Base-by-base conservation (phyloP, 1,140 invertebrate species). In the Drosophila jambulina region DNA sequence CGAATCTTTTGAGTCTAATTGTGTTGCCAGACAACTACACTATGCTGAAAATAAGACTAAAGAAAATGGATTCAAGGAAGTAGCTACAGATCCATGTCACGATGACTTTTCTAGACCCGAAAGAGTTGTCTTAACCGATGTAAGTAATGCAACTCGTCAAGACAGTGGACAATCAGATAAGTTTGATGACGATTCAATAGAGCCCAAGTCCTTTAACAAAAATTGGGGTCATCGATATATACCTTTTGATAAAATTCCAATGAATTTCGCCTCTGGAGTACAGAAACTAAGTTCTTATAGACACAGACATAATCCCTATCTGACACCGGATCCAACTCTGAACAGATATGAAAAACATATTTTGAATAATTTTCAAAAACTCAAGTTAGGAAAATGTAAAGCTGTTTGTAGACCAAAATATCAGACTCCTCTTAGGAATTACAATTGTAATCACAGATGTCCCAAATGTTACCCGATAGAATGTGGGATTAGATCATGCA, bases 281-380 rank as follows among this genome's bases (percentile, higher is more conserved):
- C 21, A 19, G 7, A 17, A 62, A 43, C n/a, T 23, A 10, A 36
- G 34, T 45, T 27, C 12, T 36, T 15, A 8, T 5, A 32, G 34
- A 34, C 38, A 38, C 13, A 27, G 63, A 8, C 8, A 25, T n/a
- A 67, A 60, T 43, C 54, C 34, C 4, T 29, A 27, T 27, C 12
- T 40, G 7, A 57, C 7, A 0, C 8, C 9, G 7, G 40, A 15
- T n/a, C 19, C 36, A 4, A 9, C 3, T 29, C n/a, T 69, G 0
- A 78, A 46, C n/a, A 70, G 75, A 58, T 70, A 77, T 23, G 76
- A 78, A 0, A 70, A 23, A 8, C 15, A 71, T 54, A 54, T 77
- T 10, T 58, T 78, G 25, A 4, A 43, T 7, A 51, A 43, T 25
- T 53, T 54, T 13, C 29, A 54, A 13, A 46, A 38, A 23, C 17